Conservation (phyloP, 2,888 invertebrate species). For the Horisme vitalbata region DNA sequence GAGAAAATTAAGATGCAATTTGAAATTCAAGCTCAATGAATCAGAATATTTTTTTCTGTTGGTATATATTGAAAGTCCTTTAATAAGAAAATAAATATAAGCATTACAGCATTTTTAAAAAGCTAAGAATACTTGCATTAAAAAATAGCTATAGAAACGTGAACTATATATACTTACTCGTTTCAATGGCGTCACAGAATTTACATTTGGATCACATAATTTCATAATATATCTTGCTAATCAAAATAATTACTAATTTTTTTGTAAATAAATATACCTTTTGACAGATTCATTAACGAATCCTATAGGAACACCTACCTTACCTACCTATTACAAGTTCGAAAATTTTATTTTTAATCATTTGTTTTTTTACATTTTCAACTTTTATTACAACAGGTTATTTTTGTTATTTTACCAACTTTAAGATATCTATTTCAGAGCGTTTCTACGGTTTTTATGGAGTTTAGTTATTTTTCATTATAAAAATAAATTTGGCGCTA, state of each 20-base stretch:
- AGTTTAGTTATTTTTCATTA: constrained; percentile 10
- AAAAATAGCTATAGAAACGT: constrained; percentile 5
- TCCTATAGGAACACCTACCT: constrained; percentile 15
- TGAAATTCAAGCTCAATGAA: too few relatives aligned
- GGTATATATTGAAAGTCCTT: too few relatives aligned
- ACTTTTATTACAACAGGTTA: too few relatives aligned
- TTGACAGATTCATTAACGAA: neutral
- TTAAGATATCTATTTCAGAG: constrained; percentile 1
- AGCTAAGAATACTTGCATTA: neutral
- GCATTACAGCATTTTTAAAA: neutral
- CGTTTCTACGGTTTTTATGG: constrained; percentile 11
- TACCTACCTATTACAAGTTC: neutral
- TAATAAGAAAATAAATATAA: too few relatives aligned
- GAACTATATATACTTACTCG: constrained; percentile 6
- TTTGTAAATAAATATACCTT: constrained; percentile 5
- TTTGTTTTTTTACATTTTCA: too few relatives aligned
- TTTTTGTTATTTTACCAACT: too few relatives aligned
- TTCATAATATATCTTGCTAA: constrained; percentile 6
- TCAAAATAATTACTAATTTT: neutral
- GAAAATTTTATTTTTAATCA: too few relatives aligned
- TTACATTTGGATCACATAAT: constrained; percentile 9
- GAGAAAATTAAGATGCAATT: too few relatives aligned
- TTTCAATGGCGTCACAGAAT: constrained; percentile 7
- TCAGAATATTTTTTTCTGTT: too few relatives aligned
- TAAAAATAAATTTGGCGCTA: constrained; percentile 18